These are phyloP conservation scores for Rhipidura dahli DNA, from an alignment of 2,113 vertebrate species.

Conservation along the genomic window DNA sequence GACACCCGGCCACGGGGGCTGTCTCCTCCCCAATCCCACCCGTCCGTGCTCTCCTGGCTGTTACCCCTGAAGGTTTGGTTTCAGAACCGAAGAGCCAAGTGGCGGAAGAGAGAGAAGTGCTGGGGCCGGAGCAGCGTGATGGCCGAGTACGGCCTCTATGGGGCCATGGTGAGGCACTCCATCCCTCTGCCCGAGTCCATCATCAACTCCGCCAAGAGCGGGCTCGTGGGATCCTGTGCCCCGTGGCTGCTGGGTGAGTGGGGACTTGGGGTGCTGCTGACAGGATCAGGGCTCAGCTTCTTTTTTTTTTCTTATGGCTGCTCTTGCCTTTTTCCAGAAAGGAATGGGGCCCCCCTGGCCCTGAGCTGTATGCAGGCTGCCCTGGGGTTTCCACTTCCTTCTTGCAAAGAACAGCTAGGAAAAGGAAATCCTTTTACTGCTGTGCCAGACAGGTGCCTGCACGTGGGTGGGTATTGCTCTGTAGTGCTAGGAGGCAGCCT, in stretches of 20 bases:
- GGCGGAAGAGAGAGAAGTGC: conserved; percentile 94
- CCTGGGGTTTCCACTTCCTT: not conserved
- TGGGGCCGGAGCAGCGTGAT: conserved; percentile 97
- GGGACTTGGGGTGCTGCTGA: not conserved
- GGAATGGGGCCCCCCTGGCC: fast-evolving
- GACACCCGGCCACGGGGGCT: fast-evolving
- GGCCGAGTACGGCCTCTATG: conserved; percentile 94
- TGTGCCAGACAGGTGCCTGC: not conserved
- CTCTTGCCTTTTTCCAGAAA: not conserved
- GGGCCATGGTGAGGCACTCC: conserved; percentile 95
- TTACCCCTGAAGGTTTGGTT: conserved; percentile 88
- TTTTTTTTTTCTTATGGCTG: fast-evolving
- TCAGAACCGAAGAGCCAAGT: conserved; percentile 94
- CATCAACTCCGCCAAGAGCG: conserved; percentile 86
- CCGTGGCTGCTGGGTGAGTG: conserved; percentile 93
- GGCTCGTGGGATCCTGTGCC: conserved; percentile 87
- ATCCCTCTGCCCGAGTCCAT: conserved; percentile 91
- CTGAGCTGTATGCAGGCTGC: fast-evolving
- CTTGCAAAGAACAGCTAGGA: not conserved
- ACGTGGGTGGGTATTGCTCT: fast-evolving
- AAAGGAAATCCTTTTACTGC: not conserved
- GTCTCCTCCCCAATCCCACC: not conserved
- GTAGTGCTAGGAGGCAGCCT: not conserved
- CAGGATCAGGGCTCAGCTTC: not conserved
- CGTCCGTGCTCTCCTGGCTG: conserved; percentile 57